These are phyloP conservation scores for Meloidogyne exigua DNA, from an alignment of 1,140 invertebrate species.

Conservation along the genomic window DNA sequence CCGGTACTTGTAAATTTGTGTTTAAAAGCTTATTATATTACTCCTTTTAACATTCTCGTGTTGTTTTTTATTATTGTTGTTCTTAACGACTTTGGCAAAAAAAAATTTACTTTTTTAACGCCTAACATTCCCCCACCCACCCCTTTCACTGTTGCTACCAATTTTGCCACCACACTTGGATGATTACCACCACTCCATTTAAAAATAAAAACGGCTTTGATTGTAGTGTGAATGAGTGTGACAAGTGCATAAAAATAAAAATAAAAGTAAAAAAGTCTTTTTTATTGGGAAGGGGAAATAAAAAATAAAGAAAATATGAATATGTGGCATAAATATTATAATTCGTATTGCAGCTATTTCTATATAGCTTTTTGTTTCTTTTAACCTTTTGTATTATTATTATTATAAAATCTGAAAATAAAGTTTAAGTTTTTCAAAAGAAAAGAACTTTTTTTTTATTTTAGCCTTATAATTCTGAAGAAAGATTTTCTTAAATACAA, in stretches of 20 bases:
- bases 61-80: background rate
- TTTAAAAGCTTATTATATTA: no score
- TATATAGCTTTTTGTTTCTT: background rate
- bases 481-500: no score
- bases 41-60: background rate
- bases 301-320: background rate
- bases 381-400: background rate
- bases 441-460: no score
- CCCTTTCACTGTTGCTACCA: background rate
- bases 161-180: background rate
- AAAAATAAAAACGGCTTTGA: background rate
- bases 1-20: no score
- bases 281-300: background rate
- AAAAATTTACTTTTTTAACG: background rate
- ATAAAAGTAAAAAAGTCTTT: background rate
- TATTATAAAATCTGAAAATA: background rate
- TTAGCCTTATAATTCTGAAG: no score
- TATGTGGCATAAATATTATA: constrained; percentile 1
- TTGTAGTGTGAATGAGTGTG: constrained; percentile 1
- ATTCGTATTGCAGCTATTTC: background rate
- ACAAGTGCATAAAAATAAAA: background rate
- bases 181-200: background rate
- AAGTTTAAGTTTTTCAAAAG: background rate
- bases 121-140: background rate
- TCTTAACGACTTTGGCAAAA: background rate